Conservation (phyloP, 2,888 invertebrate genomes). For the Coremacera marginata region DNA sequence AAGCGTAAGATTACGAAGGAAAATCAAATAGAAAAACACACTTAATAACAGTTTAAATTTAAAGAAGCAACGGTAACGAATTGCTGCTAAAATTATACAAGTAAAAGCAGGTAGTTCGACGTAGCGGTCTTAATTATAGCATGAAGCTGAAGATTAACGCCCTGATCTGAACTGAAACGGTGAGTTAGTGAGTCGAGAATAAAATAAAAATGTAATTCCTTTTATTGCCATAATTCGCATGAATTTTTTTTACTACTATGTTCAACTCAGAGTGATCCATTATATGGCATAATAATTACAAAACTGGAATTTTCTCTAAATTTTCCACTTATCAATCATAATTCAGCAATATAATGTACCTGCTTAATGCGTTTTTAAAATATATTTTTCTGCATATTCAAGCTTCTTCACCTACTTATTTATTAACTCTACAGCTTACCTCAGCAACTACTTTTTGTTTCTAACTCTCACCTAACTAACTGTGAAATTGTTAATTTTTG, state of each 20-base stretch:
- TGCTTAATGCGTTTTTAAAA: background rate
- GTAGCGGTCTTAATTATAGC: constrained; percentile 3
- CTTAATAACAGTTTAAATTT: constrained; percentile 19
- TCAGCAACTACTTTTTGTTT: background rate
- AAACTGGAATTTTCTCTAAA: too few relatives aligned
- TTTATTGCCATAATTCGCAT: too few relatives aligned
- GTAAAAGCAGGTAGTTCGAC: background rate
- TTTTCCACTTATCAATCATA: too few relatives aligned
- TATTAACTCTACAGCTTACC: too few relatives aligned
- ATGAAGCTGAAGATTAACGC: background rate
- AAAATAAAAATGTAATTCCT: too few relatives aligned
- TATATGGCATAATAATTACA: too few relatives aligned
- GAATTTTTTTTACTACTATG: too few relatives aligned
- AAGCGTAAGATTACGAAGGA: background rate
- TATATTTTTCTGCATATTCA: background rate
- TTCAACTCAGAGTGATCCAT: too few relatives aligned
- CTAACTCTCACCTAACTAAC: constrained; percentile 41
- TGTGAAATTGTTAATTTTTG: constrained; percentile 51
- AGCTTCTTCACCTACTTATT: background rate
- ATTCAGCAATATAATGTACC: too few relatives aligned
- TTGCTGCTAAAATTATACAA: background rate
- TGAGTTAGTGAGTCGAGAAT: too few relatives aligned
- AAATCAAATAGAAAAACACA: background rate
- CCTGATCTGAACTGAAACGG: background rate
- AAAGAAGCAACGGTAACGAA: constrained; percentile 12